Percentiles rank a stretch among this genome's conserved stretches.
These are phyloP conservation scores for Doryteuthis pealeii DNA, from an alignment of 1,140 invertebrate species.

Conservation along the genomic window DNA sequence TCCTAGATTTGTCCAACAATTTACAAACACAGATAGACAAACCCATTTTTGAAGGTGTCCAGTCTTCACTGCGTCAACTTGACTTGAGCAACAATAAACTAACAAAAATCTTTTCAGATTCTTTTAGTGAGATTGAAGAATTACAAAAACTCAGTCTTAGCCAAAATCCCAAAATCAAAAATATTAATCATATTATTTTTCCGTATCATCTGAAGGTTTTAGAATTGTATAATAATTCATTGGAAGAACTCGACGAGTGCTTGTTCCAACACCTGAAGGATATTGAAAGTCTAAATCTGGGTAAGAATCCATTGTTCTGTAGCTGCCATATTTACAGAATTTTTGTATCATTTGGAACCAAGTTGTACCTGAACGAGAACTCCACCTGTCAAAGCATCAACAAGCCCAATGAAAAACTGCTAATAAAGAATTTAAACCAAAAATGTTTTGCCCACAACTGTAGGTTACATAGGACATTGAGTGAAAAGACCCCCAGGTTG, in stretches of 20 bases:
- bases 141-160: constrained; percentile 27
- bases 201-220: constrained; percentile 28
- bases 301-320: constrained; percentile 20
- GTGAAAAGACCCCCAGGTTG: background rate
- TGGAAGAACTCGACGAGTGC: constrained; percentile 26
- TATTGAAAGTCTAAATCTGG: constrained; percentile 23
- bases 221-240: constrained; percentile 25
- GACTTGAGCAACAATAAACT: constrained; percentile 19
- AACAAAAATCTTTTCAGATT: background rate
- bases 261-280: constrained; percentile 22
- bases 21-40: background rate
- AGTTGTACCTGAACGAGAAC: background rate
- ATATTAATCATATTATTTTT: constrained; percentile 18
- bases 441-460: background rate
- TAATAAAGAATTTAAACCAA: background rate
- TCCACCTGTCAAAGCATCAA: background rate
- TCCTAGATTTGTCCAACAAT: background rate
- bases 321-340: constrained; percentile 27
- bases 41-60: constrained; percentile 17
- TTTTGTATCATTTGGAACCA: background rate
- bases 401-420: background rate
- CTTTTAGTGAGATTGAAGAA: constrained; percentile 21
- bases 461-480: background rate
- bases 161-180: constrained; percentile 12
- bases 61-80: constrained; percentile 13